Conservation (phyloP, 2,888 invertebrate genomes). For the Limnephilus rhombicus region DNA sequence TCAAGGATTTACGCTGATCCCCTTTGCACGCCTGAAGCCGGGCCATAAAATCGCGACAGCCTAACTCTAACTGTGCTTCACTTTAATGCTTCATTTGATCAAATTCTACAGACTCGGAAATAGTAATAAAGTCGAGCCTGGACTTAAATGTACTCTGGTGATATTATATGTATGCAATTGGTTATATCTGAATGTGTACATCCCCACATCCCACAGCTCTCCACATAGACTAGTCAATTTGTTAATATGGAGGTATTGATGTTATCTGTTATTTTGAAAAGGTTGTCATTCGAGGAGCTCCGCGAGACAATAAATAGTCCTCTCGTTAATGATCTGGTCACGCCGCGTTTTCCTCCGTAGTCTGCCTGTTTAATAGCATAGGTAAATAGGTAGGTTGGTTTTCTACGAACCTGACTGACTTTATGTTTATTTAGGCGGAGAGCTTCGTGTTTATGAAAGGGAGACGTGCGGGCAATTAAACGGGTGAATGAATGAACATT, state of each 20-base stretch:
- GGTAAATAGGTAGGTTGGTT: not conserved
- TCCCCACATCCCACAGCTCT: not conserved
- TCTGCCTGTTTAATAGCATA: not conserved
- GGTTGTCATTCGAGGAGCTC: not conserved
- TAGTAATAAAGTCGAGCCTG: not conserved
- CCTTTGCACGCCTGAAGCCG: not conserved
- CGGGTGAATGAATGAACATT: not conserved
- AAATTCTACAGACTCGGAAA: not conserved
- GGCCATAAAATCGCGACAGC: not conserved
- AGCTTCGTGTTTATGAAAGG: conserved; percentile 37
- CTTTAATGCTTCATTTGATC: not conserved
- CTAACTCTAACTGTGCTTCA: not conserved
- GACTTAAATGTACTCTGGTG: not conserved
- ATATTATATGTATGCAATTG: not conserved
- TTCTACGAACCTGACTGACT: not conserved
- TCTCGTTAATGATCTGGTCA: not conserved
- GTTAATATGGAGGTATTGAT: not conserved
- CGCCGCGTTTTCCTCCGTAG: conserved; percentile 1
- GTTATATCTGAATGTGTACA: not conserved
- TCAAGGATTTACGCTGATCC: conserved; percentile 7
- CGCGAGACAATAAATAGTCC: not conserved
- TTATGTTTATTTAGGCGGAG: conserved; percentile 17
- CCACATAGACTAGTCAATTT: not conserved
- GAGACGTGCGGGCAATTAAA: conserved; percentile 25
- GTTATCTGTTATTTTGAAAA: not conserved